Evolutionary conservation across 2,113 vertebrate genomes (phyloP).

Genomic region (Hystrix brachyura): DNA sequence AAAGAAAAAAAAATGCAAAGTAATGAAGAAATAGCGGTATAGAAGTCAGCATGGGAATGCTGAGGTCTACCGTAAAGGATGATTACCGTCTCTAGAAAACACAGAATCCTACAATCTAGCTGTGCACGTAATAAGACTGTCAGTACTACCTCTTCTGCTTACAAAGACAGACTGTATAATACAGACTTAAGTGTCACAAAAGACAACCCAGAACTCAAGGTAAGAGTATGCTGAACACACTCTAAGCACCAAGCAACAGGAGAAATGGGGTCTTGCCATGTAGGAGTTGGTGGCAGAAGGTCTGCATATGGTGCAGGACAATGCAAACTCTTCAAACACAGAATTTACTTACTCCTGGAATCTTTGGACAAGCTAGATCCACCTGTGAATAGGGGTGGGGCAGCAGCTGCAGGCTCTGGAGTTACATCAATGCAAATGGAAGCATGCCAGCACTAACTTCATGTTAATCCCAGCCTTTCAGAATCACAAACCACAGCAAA

Average conservation of each 20-base stretch:
- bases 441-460: not conserved
- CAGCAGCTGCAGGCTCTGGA: conserved; percentile 19
- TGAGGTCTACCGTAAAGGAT: not conserved
- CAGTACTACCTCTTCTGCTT: not conserved
- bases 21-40: not conserved
- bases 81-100: not conserved
- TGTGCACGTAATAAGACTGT: not conserved
- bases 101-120: not conserved
- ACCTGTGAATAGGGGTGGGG: conserved; percentile 41
- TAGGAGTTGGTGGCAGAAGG: not conserved
- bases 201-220: not conserved
- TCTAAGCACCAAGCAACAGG: not conserved
- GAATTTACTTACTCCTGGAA: conserved; percentile 41
- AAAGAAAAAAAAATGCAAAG: conserved; percentile 8
- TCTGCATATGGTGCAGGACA: not conserved
- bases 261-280: not conserved
- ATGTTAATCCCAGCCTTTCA: conserved; percentile 53
- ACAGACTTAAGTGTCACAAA: not conserved
- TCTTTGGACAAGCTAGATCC: not conserved
- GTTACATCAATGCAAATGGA: not conserved
- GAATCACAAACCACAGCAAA: conserved; percentile 60
- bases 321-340: not conserved
- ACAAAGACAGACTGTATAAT: not conserved
- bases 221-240: no score
- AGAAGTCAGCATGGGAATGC: not conserved